Conservation (phyloP, 1,140 invertebrate genomes). For the Drosophila willistoni region DNA sequence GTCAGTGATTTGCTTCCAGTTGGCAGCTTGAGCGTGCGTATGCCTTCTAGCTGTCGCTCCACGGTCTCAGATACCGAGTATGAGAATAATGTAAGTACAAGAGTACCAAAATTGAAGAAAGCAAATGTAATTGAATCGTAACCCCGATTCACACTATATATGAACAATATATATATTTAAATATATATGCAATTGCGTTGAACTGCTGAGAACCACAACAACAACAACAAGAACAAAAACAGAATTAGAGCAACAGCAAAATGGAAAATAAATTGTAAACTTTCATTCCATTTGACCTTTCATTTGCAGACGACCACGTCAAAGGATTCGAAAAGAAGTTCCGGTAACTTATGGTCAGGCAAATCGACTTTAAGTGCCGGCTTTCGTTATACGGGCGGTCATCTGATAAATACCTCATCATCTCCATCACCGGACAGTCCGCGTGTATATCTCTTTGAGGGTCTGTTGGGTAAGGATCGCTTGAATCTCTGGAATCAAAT, state of each 20-base stretch:
- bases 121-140: neutral
- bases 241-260: neutral
- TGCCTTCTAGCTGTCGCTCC: constrained; percentile 89
- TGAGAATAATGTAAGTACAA: constrained; percentile 91
- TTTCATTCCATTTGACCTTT: too few species aligned
- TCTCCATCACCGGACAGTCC: constrained; percentile 93
- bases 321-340: constrained; percentile 88
- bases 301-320: constrained; percentile 74
- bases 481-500: constrained; percentile 99
- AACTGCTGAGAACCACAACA: neutral
- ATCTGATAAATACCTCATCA: constrained; percentile 92
- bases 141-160: neutral
- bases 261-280: neutral
- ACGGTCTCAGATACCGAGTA: constrained; percentile 97
- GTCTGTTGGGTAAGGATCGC: constrained; percentile 87
- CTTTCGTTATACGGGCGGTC: constrained; percentile 94
- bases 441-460: constrained; percentile 96
- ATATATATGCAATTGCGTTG: too few species aligned
- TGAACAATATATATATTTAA: too few species aligned
- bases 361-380: constrained; percentile 95
- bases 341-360: constrained; percentile 94
- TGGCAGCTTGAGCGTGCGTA: constrained; percentile 70
- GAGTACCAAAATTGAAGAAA: neutral
- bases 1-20: constrained; percentile 78
- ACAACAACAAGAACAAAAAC: neutral